Base-by-base conservation (phyloP, 2,797 vertebrate species). In the Phylloscopus collybita region DNA sequence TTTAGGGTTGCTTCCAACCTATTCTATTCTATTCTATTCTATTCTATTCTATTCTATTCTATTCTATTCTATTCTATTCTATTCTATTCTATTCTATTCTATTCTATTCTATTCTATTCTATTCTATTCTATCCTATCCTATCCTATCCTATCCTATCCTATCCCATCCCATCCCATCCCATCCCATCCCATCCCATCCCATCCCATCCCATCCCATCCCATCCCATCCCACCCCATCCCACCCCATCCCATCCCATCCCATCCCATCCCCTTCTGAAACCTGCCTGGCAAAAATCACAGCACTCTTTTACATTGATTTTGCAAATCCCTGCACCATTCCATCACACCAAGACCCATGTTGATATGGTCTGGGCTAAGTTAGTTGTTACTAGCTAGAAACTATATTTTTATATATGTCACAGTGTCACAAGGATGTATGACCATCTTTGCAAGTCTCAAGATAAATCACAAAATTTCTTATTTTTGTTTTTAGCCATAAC, bases 161-260 rank as follows among this genome's bases (percentile, higher is more conserved):
- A 23, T 45, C 8, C 74, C 2, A 17, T 34, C 2, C 60, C n/a
- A n/a, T n/a, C n/a, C n/a, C n/a, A n/a, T n/a, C n/a, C n/a, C n/a
- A n/a, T n/a, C n/a, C n/a, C n/a, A n/a, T 34, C 34, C 34, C 3
- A 18, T 78, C 3, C 74, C 36, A 18, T 45, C 6, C 29, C 1
- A 23, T 51, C 5, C 47, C 2, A 9, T 50, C 5, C 66, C 3
- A 16, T 50, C 2, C 72, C 1, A 7, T 26, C 6, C 51, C 1
- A 11, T 26, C 11, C 62, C 5, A 16, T 44, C 6, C 60, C 4
- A 42, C 42, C 2, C 60, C 4, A 40, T 32, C 2, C 23, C 3
- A 38, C 27, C 11, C 57, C 7, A 38, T 38, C 11, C 62, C 4
- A 6, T 36, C 23, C 4, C 3, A 22, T 36, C 13, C 47, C 15